These are phyloP conservation scores for Hormaphis cornu DNA, from an alignment of 1,140 invertebrate species.

Conservation along the genomic window DNA sequence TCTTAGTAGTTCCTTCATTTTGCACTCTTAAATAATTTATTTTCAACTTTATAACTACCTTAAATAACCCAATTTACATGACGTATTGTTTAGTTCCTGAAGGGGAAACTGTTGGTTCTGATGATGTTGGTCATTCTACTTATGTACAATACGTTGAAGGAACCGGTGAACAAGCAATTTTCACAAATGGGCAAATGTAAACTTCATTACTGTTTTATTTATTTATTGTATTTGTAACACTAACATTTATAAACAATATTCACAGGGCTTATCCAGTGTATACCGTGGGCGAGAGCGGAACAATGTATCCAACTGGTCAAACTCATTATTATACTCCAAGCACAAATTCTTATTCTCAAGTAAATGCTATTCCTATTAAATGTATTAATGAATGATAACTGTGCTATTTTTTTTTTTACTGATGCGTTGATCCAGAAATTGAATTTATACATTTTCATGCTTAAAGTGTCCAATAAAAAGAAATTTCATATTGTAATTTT, in stretches of 20 bases:
- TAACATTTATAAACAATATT: background rate
- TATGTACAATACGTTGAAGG: conserved; percentile 64
- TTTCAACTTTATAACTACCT: background rate
- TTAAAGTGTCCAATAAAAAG: too few relatives aligned
- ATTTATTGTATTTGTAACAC: background rate
- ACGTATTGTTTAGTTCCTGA: conserved; percentile 47
- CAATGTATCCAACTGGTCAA: conserved; percentile 59
- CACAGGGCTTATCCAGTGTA: conserved; percentile 73
- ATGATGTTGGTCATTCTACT: conserved; percentile 50
- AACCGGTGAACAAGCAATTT: conserved; percentile 52
- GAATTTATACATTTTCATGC: too few relatives aligned
- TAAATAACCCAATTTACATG: background rate
- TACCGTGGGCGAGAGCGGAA: conserved; percentile 63
- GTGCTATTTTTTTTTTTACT: too few relatives aligned
- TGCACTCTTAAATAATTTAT: background rate
- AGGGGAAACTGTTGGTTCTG: conserved; percentile 47
- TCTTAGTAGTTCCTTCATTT: background rate
- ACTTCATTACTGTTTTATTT: background rate
- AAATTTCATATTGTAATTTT: too few relatives aligned
- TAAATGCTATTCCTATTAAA: background rate
- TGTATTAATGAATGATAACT: background rate
- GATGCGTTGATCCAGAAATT: too few relatives aligned
- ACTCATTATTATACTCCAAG: conserved; percentile 54
- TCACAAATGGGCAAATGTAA: conserved; percentile 63
- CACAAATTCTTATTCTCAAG: conserved; percentile 29